Evolutionary conservation across 2,113 vertebrate species (phyloP).

Genomic region (Pleuronectes platessa): DNA sequence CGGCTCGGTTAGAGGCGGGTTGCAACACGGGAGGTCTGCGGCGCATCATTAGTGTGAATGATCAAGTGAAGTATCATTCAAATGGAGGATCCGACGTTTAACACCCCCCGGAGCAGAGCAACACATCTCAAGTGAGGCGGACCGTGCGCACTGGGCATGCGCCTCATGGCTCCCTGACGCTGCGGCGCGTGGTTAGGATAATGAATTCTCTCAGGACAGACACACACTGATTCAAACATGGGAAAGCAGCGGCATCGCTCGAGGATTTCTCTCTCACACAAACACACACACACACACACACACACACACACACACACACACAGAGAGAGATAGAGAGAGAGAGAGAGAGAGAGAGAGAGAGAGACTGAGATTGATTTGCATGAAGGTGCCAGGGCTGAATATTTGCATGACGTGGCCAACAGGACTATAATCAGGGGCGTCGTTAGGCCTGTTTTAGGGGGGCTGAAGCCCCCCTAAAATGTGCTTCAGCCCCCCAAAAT

Average conservation of each 20-base stretch:
- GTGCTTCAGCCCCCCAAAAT: too few relatives aligned
- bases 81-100: not conserved
- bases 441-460: too few relatives aligned
- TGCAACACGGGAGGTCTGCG: not conserved
- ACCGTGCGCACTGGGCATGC: conserved; percentile 46
- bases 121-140: conserved; percentile 58
- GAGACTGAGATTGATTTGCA: conserved; percentile 49
- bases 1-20: conserved; percentile 10
- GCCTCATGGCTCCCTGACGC: not conserved
- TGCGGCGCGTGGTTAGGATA: not conserved
- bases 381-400: conserved; percentile 3
- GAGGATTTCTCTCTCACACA: not conserved
- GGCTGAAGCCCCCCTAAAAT: too few relatives aligned
- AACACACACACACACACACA: too few relatives aligned
- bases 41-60: conserved; percentile 4
- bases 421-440: not conserved
- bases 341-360: not conserved
- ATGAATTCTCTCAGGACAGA: not conserved
- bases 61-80: not conserved
- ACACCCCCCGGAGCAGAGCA: conserved; percentile 47
- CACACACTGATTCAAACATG: not conserved
- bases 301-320: too few relatives aligned
- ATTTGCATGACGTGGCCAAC: conserved; percentile 52
- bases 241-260: not conserved
- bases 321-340: too few relatives aligned